A percentile compares a stretch with the other conserved stretches of the same genome.
Conservation (phyloP, 2,888 invertebrate genomes). For the Diarsia brunnea region DNA sequence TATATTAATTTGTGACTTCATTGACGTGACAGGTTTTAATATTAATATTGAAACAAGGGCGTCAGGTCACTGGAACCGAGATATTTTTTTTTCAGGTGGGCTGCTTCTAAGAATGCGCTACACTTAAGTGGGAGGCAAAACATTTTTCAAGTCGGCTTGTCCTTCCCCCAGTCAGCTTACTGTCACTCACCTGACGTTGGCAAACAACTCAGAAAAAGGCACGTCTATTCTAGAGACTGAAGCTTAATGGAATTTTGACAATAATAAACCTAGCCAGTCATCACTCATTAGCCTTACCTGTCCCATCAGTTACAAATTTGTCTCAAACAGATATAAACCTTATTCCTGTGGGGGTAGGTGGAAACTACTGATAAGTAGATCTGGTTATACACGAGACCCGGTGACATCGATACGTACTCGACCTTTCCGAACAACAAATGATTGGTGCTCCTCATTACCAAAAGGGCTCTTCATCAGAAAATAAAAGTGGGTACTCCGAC, state of each 20-base stretch:
- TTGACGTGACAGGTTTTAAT: not conserved
- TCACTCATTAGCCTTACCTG: too few relatives aligned
- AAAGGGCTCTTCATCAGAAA: not conserved
- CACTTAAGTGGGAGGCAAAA: not conserved
- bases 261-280: not conserved
- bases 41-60: not conserved
- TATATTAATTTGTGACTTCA: conserved; percentile 1
- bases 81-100: conserved; percentile 12
- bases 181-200: conserved; percentile 28
- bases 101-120: not conserved
- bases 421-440: not conserved
- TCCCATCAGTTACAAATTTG: not conserved
- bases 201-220: not conserved
- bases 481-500: not conserved
- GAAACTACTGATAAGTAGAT: not conserved
- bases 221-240: not conserved
- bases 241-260: not conserved
- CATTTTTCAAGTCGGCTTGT: conserved; percentile 23
- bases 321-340: not conserved
- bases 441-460: not conserved
- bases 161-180: conserved; percentile 35
- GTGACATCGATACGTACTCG: not conserved
- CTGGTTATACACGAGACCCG: not conserved
- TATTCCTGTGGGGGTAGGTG: not conserved
- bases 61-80: conserved; percentile 8